Percentiles rank a stretch among this genome's conserved stretches.
phyloP scores from a whole-genome alignment of 2,888 invertebrate species.

The Copidosoma aretas region DNA sequence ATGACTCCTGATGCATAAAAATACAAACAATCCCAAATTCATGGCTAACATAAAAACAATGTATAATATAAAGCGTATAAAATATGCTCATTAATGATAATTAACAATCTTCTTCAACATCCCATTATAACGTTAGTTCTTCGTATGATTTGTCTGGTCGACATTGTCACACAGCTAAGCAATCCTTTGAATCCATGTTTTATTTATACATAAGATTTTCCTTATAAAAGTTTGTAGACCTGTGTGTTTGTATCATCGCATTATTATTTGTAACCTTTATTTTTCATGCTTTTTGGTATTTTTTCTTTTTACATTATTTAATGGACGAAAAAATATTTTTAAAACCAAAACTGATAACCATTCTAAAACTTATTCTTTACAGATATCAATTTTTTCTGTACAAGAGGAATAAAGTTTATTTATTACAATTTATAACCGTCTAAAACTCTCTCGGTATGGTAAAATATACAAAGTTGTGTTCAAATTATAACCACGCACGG shows the following conservation, averaged over 20 bases:
- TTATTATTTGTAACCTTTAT: slow-evolving; percentile 22
- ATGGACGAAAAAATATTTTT: slow-evolving; percentile 16
- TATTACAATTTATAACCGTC: slow-evolving; percentile 8
- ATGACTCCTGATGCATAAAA: slow-evolving; percentile 26
- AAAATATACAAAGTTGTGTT: slow-evolving; percentile 24
- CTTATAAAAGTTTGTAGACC: slow-evolving; percentile 39
- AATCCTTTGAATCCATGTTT: slow-evolving; percentile 30
- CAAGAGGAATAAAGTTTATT: background rate
- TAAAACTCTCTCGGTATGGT: slow-evolving; percentile 1
- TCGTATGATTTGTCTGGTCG: slow-evolving; percentile 22
- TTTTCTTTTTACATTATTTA: slow-evolving; percentile 20
- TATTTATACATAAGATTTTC: slow-evolving; percentile 40
- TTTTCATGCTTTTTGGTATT: background rate
- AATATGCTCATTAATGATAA: slow-evolving; percentile 22
- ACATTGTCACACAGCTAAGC: slow-evolving; percentile 26
- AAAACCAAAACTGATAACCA: background rate
- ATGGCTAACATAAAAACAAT: slow-evolving; percentile 35
- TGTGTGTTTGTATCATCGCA: slow-evolving; percentile 39
- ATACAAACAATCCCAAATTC: slow-evolving; percentile 31
- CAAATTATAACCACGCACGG: slow-evolving; percentile 28
- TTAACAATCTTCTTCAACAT: slow-evolving; percentile 28
- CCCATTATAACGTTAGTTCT: slow-evolving; percentile 21
- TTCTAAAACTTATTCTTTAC: background rate
- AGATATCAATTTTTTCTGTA: background rate
- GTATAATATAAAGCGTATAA: slow-evolving; percentile 28